Conservation (phyloP, 1,140 invertebrate species). For the Temnothorax longispinosus region DNA sequence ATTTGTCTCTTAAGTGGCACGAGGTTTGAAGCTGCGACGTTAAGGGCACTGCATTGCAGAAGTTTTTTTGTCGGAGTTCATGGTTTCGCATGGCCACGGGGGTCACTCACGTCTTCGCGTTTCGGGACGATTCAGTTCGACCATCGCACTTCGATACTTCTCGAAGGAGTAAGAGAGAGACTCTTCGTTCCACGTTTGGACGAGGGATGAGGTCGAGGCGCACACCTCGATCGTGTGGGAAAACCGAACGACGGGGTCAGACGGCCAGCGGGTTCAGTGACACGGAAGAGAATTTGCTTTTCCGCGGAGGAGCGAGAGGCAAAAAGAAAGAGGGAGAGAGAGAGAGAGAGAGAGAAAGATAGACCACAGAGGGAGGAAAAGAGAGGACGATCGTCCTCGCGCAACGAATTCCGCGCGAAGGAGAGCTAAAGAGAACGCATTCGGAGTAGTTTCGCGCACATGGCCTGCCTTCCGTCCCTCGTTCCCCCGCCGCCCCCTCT, state of each 20-base stretch:
- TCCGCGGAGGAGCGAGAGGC: slow-evolving; percentile 58
- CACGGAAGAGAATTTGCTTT: slow-evolving; percentile 82
- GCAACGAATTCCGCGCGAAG: slow-evolving; percentile 70
- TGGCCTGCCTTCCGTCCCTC: slow-evolving; percentile 44
- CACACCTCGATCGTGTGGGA: slow-evolving; percentile 81
- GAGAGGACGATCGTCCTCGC: slow-evolving; percentile 48
- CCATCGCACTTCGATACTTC: not conserved
- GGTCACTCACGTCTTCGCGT: not conserved
- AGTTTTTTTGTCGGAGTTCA: too few relatives aligned
- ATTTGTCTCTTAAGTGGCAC: too few relatives aligned
- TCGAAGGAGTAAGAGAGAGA: not conserved
- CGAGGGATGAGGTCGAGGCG: slow-evolving; percentile 76
- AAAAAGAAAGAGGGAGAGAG: not conserved
- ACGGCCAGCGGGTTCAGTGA: slow-evolving; percentile 82
- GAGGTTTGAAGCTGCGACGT: too few relatives aligned
- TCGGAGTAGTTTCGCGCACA: slow-evolving; percentile 65
- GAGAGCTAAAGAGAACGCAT: slow-evolving; percentile 52
- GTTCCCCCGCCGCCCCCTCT: not conserved
- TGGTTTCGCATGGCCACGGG: not conserved
- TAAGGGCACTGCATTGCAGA: too few relatives aligned
- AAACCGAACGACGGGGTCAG: slow-evolving; percentile 84
- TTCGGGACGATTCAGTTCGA: not conserved
- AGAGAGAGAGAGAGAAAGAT: not conserved
- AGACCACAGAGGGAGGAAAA: not conserved
- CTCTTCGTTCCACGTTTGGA: too few relatives aligned